These are phyloP conservation scores for Ophiothrix spiculata DNA, from an alignment of 35 echinoderm and acorn worm genomes.

Conservation along the genomic window DNA sequence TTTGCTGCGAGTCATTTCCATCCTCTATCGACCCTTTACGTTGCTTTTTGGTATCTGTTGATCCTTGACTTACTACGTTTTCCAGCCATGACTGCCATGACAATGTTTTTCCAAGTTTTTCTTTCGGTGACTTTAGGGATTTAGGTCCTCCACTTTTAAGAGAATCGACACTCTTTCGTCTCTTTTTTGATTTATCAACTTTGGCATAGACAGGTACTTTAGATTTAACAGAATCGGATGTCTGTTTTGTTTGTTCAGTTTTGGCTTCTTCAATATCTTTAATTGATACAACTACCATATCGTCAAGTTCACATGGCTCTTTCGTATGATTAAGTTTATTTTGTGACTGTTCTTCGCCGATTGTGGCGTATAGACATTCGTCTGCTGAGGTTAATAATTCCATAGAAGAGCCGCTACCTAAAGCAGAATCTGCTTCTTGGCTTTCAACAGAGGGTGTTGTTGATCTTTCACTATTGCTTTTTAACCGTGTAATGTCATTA, in stretches of 20 bases:
- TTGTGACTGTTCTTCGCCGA: neutral
- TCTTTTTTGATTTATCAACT: constrained; percentile 11
- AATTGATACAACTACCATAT: neutral
- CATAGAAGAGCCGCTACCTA: neutral
- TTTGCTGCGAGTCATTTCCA: neutral
- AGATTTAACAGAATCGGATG: neutral
- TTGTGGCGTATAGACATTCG: neutral
- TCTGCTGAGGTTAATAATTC: neutral
- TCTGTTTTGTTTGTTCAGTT: neutral
- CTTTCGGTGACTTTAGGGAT: neutral
- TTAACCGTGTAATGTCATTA: neutral
- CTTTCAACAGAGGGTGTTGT: neutral
- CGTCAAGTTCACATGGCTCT: neutral
- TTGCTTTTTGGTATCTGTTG: neutral
- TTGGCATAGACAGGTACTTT: neutral
- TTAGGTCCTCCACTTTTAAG: neutral
- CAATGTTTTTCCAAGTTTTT: neutral
- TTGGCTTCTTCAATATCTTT: neutral
- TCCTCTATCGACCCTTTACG: neutral
- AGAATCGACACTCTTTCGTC: no score
- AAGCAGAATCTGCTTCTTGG: neutral
- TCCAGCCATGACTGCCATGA: neutral
- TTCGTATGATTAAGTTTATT: neutral
- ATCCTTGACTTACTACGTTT: neutral
- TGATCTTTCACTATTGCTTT: neutral